These are phyloP conservation scores for Mactra quadrangularis DNA, from an alignment of 1,140 invertebrate genomes.

Conservation along the genomic window DNA sequence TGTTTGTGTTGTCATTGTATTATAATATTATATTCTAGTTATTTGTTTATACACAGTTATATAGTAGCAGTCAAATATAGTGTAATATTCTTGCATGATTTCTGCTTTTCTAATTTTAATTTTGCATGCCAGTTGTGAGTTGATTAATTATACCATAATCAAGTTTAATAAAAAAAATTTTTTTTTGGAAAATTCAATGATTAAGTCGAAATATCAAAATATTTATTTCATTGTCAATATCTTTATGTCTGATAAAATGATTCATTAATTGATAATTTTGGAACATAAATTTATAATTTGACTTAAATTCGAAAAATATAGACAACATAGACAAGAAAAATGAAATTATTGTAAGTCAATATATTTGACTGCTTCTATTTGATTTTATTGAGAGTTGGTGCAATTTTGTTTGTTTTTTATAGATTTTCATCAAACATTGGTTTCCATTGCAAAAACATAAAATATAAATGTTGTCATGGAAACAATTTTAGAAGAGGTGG, in stretches of 20 bases:
- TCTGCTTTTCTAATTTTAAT: constrained; percentile 39
- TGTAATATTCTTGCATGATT: constrained; percentile 31
- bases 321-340: too few relatives aligned
- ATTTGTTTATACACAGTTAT: constrained; percentile 7
- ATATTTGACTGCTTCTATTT: constrained; percentile 25
- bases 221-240: too few relatives aligned
- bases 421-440: too few relatives aligned
- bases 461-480: constrained; percentile 19
- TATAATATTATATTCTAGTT: background rate
- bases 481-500: constrained; percentile 26
- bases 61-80: constrained; percentile 41
- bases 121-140: constrained; percentile 46
- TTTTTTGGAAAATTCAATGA: too few relatives aligned
- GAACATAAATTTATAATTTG: too few relatives aligned
- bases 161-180: too few relatives aligned
- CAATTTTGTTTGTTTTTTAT: constrained; percentile 17
- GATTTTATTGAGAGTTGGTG: background rate
- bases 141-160: background rate
- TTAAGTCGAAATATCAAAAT: too few relatives aligned
- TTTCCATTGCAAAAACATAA: background rate
- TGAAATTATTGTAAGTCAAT: too few relatives aligned
- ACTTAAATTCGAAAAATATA: too few relatives aligned
- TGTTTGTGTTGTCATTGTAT: too few relatives aligned
- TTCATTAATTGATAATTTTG: too few relatives aligned
- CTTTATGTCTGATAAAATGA: too few relatives aligned